Conservation (phyloP, 2,888 invertebrate genomes). For the Aphidoletes aphidimyza region DNA sequence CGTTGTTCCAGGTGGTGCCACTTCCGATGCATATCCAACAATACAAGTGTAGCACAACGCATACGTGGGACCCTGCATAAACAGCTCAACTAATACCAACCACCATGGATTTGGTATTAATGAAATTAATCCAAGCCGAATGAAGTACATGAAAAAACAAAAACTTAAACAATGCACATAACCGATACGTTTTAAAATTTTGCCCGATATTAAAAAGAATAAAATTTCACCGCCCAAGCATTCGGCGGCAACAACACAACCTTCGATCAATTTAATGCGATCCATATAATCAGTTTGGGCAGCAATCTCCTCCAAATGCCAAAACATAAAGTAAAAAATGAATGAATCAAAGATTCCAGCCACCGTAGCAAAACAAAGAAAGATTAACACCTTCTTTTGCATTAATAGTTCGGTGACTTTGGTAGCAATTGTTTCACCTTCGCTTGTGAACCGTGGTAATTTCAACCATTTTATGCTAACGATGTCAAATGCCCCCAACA, state of each 20-base stretch:
- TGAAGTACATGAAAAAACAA: slow-evolving; percentile 79
- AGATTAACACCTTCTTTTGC: slow-evolving; percentile 74
- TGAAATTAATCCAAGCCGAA: slow-evolving; percentile 80
- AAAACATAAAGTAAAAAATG: slow-evolving; percentile 84
- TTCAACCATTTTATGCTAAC: slow-evolving; percentile 73
- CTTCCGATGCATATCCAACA: slow-evolving; percentile 76
- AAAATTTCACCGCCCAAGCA: slow-evolving; percentile 82
- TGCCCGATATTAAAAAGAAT: slow-evolving; percentile 80
- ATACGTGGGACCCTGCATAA: slow-evolving; percentile 85
- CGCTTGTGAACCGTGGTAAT: slow-evolving; percentile 73
- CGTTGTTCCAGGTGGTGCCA: slow-evolving; percentile 78
- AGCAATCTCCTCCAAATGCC: slow-evolving; percentile 84
- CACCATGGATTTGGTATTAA: slow-evolving; percentile 84
- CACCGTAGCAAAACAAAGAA: slow-evolving; percentile 78
- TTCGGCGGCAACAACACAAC: slow-evolving; percentile 81
- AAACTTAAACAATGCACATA: slow-evolving; percentile 82
- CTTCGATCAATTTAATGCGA: slow-evolving; percentile 82
- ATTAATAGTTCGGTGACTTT: slow-evolving; percentile 74
- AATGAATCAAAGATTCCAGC: slow-evolving; percentile 84
- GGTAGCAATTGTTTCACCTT: slow-evolving; percentile 74
- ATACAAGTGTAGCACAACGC: slow-evolving; percentile 86
- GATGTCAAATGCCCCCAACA: slow-evolving; percentile 74
- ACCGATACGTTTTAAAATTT: slow-evolving; percentile 81
- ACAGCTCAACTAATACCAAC: slow-evolving; percentile 80
- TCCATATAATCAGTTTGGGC: slow-evolving; percentile 70